Evolutionary conservation across 2,888 invertebrate species (phyloP), one percentile per base, ranked within the genome.

Genomic region (Barypeithes pellucidus): DNA sequence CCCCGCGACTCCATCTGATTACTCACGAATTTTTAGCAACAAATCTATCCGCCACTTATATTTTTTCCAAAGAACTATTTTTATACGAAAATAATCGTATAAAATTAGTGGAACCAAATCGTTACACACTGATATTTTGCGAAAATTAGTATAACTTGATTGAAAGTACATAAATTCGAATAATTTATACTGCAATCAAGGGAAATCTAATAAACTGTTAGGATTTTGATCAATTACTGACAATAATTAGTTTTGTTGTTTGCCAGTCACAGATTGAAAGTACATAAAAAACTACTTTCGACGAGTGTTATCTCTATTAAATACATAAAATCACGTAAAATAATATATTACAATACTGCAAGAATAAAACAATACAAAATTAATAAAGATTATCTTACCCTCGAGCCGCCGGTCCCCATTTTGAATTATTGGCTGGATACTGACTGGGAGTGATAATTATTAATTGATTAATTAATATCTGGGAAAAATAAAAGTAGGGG

Each of bases 401-500:
- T 67, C 8, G 72, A 67, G 54, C 67, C 62, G 20, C 72, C 72
- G 22, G 67, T 20, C 2, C 72, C 72, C 72, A 72, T 72, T 54
- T 50, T 22, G 22, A 54, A 2, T 18, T 24, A 54, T 66, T n/a
- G 22, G n/a, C 20, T n/a, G 18, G 36, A 22, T 16, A 39, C 22
- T 43, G 2, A 63, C 62, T 43, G 45, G 16, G 7, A 41, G 18
- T 20, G 39, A 39, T 61, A 61, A 67, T 29, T 62, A 39, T 3
- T 69, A 54, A 60, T 70, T 70, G 60, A 70, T 70, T 61, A 59
- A 61, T 69, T 69, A 69, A 14, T 67, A 47, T 63, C n/a, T 22
- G 50, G 24, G 1, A n/a, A 24, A 12, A 47, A 20, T 22, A 24
- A n/a, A 50, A 50, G 50, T 50, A 50, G 50, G 50, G 50, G n/a